Evolutionary conservation across 1,140 invertebrate species (phyloP), one percentile per base, ranked within the genome.

Genomic region (Trichonephila inaurata): DNA sequence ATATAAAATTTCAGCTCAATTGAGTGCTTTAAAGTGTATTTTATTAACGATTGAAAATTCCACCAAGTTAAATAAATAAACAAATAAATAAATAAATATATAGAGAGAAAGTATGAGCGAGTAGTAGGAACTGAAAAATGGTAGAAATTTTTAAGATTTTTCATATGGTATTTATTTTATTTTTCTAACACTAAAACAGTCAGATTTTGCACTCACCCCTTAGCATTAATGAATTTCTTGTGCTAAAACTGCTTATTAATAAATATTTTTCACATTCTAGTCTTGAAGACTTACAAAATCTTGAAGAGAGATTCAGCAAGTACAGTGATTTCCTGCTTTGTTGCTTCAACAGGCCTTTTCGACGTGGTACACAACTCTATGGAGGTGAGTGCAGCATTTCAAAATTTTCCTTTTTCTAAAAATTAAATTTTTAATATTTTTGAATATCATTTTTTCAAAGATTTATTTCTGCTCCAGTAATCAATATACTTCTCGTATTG

Each of bases 291-390:
- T 21, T 92, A n/a, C 72, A 62, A 85, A 28, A 44, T 0, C 82
- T 92, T 28, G 90, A 92, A 92, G n/a, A 85, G 12, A 40, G 66
- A 66, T 92, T 92, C 24, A 92, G 90, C 40, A 85, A 92, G 18
- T 64, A 33, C 18, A 85, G 81, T 28, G 85, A 92, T 40, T 82
- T 92, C 33, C 51, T 92, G 10, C 28, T 64, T 33, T 85, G 90
- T 21, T 64, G 77, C 5, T 92, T 92, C 24, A 92, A 40, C 14
- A 85, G 51, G 24, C 82, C 90, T 40, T 62, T 85, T 18, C 58
- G 90, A 66, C n/a, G 90, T 51, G 90, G 90, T 18, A 85, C 82
- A 33, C 61, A 91, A 44, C 19, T 81, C 14, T 51, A 91, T 60
- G 58, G 90, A 62, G 14, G 16, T 81, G 18, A n/a, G 14, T 12